Percentiles rank a stretch among this genome's conserved stretches.
These are phyloP conservation scores for Rissa tridactyla DNA, from an alignment of 2,113 vertebrate species.

Conservation along the genomic window DNA sequence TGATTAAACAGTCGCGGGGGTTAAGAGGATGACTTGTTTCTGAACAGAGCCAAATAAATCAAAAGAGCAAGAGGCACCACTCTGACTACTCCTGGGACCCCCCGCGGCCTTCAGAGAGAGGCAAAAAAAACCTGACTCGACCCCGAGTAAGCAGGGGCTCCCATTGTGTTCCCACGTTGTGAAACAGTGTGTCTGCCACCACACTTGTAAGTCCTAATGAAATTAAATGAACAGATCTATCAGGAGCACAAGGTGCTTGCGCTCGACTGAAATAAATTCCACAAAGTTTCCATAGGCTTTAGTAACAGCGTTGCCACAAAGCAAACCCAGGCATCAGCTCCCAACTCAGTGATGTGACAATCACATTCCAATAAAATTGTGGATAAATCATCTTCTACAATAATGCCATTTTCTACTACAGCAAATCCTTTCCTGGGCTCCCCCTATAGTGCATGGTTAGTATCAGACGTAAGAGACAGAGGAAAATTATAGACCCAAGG, in stretches of 20 bases:
- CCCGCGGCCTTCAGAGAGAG: background rate
- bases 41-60: background rate
- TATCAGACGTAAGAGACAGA: slow-evolving; percentile 36
- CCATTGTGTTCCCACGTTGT: background rate
- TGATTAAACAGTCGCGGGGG: background rate
- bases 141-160: background rate
- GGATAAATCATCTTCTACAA: background rate
- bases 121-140: background rate
- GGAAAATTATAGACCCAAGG: slow-evolving; percentile 35
- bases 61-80: slow-evolving; percentile 3
- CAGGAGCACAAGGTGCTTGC: background rate
- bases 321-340: background rate
- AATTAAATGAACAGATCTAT: background rate
- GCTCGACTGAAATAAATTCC: background rate
- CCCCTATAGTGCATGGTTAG: slow-evolving; percentile 37
- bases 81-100: background rate
- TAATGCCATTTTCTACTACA: background rate
- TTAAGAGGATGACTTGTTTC: slow-evolving; percentile 7
- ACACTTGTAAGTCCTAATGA: background rate
- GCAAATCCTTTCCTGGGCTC: slow-evolving; percentile 18
- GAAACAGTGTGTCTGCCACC: background rate
- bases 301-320: background rate
- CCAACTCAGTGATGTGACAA: background rate
- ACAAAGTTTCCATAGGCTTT: background rate
- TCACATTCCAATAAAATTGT: background rate